Base-by-base conservation (phyloP, 2,888 invertebrate genomes). In the Augochlorella aurata region DNA sequence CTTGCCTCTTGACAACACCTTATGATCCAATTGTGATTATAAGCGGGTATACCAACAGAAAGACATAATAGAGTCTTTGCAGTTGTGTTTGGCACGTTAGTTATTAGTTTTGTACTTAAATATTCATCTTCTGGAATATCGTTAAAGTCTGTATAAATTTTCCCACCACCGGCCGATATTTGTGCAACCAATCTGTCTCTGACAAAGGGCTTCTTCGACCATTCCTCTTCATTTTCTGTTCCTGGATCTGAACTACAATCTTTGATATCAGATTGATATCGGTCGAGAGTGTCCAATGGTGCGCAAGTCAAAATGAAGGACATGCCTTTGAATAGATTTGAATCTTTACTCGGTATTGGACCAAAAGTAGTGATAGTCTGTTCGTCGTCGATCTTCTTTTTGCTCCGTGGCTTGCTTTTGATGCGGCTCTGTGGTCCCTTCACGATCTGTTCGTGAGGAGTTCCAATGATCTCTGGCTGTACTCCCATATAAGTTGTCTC, bases 31-130 rank as follows among this genome's bases (percentile, higher is more conserved):
- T 94, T 95, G 93, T 97, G 96, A 65, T 95, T 95, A 7, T 97
- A 94, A 9, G 91, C 90, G 1, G 94, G 94, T 68, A 97, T 95
- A 79, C 96, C 96, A 1, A 95, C 95, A 0, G 97, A 96, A 61
- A 97, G 91, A 85, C 96, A 96, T 85, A 96, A 95, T 86, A 97
- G 94, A 92, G 96, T 97, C 91, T 97, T 97, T 14, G 96, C 95
- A 0, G 97, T 97, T 74, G 96, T 94, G 88, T 96, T 97, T 61
- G 96, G 96, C 21, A 96, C 95, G 12, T 97, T 96, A 0, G 97
- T 96, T 76, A 97, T 95, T 52, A 96, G 93, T 87, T 94, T 95
- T 85, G 95, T 95, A 1, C 93, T 94, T 0, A 93, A 89, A 88
- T 95, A 96, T 77, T 95, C 95, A 77, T 92, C 94, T 85, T 94